Evolutionary conservation across 2,888 invertebrate genomes (phyloP), one percentile per base, ranked within the genome.

Genomic region (Drosophila peninsularis): DNA sequence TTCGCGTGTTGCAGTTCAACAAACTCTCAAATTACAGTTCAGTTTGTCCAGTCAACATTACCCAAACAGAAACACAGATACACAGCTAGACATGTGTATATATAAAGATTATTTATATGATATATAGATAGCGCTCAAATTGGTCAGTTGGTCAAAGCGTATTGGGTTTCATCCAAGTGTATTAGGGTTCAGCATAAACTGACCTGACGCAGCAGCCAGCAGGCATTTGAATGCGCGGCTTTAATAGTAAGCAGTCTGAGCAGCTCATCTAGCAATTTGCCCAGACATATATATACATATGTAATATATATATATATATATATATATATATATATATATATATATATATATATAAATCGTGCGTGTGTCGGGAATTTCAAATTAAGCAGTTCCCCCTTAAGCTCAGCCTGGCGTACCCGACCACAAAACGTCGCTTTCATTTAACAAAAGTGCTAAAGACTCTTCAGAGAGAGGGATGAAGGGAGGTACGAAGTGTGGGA

Each of bases 21-120:
- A 88, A 83, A 83, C 88, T 88, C 80, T 88, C 86, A 57, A 62
- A 82, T 80, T 82, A 61, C 81, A 47, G 49, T 57, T 53, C 50
- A 63, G 44, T 56, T 45, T 39, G 62, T 50, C 39, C 52, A 67
- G 44, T 78, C 75, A 75, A 69, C 82, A 60, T 13, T 61, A 24
- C 24, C 24, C 24, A 24, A 24, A 56, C 21, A 49, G 14, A 13
- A 17, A 19, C 37, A 42, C 17, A 4, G 27, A 27, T 42, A 37
- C 42, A 37, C 27, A 1, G 10, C 2, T 53, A 10, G 34, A n/a
- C 17, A 13, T 14, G 17, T 17, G 13, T 45, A 36, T 27, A 56
- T 19, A 34, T 3, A 11, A 3, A n/a, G 2, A 30, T 14, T 10
- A 11, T 13, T 17, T 19, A 17, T 37, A 41, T 24, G 10, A 32